A percentile compares a stretch with the other conserved stretches of the same genome.
phyloP scores from a whole-genome alignment of 1,140 invertebrate species.

The Hyposmocoma kahamanoa region DNA sequence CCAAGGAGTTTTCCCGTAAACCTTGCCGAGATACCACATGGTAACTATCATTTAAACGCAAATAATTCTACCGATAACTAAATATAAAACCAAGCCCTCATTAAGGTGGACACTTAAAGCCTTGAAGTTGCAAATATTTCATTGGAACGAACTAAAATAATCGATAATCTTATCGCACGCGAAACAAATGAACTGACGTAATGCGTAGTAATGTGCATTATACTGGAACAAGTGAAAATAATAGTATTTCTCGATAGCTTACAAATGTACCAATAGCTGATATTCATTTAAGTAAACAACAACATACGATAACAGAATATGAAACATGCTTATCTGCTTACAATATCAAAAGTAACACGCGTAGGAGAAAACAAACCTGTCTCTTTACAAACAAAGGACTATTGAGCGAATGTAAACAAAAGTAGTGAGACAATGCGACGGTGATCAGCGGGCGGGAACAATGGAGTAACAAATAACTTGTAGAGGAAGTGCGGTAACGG shows the following conservation, averaged over 20 bases:
- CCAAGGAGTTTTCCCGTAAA: neutral
- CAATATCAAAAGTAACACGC: constrained; percentile 30
- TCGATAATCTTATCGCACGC: neutral
- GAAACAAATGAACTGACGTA: neutral
- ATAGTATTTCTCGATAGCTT: constrained; percentile 10
- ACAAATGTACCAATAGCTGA: constrained; percentile 13
- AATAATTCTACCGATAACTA: neutral
- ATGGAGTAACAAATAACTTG: constrained; percentile 64
- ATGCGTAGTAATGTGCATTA: neutral
- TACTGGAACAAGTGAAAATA: no score
- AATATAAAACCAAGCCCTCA: neutral
- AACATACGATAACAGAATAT: constrained; percentile 28
- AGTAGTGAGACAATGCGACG: constrained; percentile 55
- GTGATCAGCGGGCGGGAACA: constrained; percentile 50
- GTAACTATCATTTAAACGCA: neutral
- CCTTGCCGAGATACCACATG: neutral
- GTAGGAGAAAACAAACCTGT: constrained; percentile 36
- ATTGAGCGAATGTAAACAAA: constrained; percentile 56
- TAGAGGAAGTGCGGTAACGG: constrained; percentile 42
- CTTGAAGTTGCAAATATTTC: neutral
- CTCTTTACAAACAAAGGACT: constrained; percentile 42
- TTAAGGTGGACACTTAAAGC: neutral
- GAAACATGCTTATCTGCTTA: constrained; percentile 23
- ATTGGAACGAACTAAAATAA: neutral
- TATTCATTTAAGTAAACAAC: constrained; percentile 21